These are phyloP conservation scores for Vespertilio murinus DNA, from an alignment of 2,797 vertebrate genomes.

Conservation along the genomic window DNA sequence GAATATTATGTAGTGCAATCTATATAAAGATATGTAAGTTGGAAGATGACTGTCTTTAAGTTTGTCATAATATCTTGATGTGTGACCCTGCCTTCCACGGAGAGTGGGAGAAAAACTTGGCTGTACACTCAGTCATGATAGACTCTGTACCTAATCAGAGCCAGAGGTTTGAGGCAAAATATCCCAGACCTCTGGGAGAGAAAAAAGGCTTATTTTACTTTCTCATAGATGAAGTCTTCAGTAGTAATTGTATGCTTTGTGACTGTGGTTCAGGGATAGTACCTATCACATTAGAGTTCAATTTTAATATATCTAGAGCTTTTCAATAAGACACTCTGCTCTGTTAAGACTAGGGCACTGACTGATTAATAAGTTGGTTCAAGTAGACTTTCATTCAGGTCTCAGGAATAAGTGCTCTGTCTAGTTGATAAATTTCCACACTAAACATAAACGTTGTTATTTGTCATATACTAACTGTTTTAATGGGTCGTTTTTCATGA, in stretches of 20 bases:
- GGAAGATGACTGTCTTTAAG: neutral
- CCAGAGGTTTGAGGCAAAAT: slow-evolving; percentile 5
- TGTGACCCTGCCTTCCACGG: neutral
- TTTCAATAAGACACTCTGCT: slow-evolving; percentile 79
- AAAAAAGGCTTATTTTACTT: neutral
- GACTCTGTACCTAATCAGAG: neutral
- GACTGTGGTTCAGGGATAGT: slow-evolving; percentile 17
- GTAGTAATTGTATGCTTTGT: slow-evolving; percentile 34
- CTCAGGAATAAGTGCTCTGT: slow-evolving; percentile 83
- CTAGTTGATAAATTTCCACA: slow-evolving; percentile 84
- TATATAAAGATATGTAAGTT: neutral
- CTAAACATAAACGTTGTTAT: slow-evolving; percentile 85
- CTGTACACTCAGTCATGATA: neutral
- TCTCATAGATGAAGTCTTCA: neutral
- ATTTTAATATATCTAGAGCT: slow-evolving; percentile 83
- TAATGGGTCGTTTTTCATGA: slow-evolving; percentile 82
- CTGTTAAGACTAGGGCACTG: slow-evolving; percentile 84
- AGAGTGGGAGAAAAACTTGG: neutral
- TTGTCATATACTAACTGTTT: slow-evolving; percentile 84
- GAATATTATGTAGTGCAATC: neutral
- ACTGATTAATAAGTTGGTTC: slow-evolving; percentile 88
- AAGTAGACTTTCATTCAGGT: slow-evolving; percentile 84
- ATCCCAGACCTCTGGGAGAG: neutral
- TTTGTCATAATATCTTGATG: neutral
- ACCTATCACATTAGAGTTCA: slow-evolving; percentile 81